phyloP scores from a whole-genome alignment of 2,113 vertebrate genomes.

The Saccopteryx bilineata region DNA sequence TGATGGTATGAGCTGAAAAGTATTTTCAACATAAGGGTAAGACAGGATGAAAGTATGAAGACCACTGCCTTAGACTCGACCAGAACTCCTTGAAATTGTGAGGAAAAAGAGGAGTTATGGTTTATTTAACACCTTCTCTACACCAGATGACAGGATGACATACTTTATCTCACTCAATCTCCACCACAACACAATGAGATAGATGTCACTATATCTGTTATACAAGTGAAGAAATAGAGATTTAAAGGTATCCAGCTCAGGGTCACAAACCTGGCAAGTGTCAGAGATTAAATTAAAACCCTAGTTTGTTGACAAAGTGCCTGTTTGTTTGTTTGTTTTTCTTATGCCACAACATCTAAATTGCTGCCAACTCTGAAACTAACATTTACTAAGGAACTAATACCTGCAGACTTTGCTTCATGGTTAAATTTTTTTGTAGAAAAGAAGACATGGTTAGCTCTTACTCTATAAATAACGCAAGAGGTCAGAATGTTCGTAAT shows the following conservation, averaged over 20 bases:
- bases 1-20: background rate
- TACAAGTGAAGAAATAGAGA: background rate
- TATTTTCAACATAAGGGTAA: background rate
- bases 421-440: background rate
- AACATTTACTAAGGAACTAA: background rate
- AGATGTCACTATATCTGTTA: background rate
- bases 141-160: background rate
- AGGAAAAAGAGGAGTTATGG: background rate
- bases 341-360: background rate
- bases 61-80: background rate
- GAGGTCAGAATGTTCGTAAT: background rate
- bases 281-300: background rate
- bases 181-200: background rate
- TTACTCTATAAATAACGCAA: background rate
- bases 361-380: background rate
- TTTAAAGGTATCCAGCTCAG: background rate
- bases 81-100: background rate
- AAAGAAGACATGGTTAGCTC: background rate
- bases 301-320: background rate
- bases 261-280: background rate
- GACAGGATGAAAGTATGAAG: background rate
- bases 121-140: background rate
- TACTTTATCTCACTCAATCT: background rate
- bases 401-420: background rate
- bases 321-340: background rate